These are phyloP conservation scores for Erannis defoliaria DNA, from an alignment of 2,888 invertebrate species.

Conservation along the genomic window DNA sequence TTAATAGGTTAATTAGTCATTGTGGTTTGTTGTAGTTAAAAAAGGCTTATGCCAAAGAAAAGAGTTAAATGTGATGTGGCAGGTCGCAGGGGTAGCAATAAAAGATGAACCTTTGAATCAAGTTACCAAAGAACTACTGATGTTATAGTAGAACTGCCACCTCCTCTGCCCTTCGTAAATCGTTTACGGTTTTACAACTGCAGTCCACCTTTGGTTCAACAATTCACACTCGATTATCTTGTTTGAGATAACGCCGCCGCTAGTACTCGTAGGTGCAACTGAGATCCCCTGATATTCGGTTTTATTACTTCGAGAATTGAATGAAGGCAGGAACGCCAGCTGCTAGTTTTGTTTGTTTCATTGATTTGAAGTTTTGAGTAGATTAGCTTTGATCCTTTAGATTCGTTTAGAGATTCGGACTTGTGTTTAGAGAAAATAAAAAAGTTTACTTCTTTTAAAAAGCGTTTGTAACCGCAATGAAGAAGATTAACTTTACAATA, in stretches of 20 bases:
- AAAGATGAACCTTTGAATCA: not conserved
- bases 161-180: slow-evolving; percentile 37
- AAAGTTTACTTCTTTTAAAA: too few relatives aligned
- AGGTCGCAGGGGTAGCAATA: not conserved
- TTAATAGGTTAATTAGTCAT: too few relatives aligned
- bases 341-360: slow-evolving; percentile 21
- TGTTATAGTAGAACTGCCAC: slow-evolving; percentile 33
- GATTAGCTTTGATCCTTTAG: slow-evolving; percentile 14
- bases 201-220: slow-evolving; percentile 67
- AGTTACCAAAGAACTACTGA: not conserved
- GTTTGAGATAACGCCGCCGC: slow-evolving; percentile 72
- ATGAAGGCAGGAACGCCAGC: slow-evolving; percentile 29
- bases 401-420: slow-evolving; percentile 2
- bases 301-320: slow-evolving; percentile 30
- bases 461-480: too few relatives aligned
- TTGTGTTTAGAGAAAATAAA: too few relatives aligned
- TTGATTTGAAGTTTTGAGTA: slow-evolving; percentile 12
- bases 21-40: too few relatives aligned
- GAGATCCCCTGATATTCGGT: slow-evolving; percentile 22
- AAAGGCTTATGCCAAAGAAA: too few relatives aligned
- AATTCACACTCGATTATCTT: slow-evolving; percentile 84
- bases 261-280: slow-evolving; percentile 45
- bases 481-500: too few relatives aligned
- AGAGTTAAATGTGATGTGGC: not conserved
- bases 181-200: slow-evolving; percentile 42